Evolutionary conservation across 2,113 vertebrate species (phyloP), one percentile per base, ranked within the genome.

Genomic region (Erinaceus europaeus): DNA sequence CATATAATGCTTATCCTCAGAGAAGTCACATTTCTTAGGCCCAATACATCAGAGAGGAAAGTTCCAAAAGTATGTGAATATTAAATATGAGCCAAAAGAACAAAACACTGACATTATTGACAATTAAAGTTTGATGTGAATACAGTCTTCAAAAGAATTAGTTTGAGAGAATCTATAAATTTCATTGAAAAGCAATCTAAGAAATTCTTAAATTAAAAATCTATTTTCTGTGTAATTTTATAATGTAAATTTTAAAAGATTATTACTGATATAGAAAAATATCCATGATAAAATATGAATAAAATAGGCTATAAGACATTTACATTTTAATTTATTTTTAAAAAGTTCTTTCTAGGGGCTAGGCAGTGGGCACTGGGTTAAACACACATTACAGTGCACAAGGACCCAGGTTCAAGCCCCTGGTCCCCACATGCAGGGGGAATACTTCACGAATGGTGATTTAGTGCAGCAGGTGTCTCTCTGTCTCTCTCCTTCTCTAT

Each of bases 11-110:
- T 93, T 95, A 64, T 81, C 27, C 42, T 72, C 8, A 90, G 0
- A 42, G 90, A 93, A 86, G 86, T 38, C 78, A 87, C 76, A 59
- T 81, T 92, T 88, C 59, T 69, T 78, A 80, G 61, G 40, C 34
- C 62, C 73, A 93, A 83, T 55, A 64, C 46, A 85, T 10, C 77
- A 91, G 71, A 79, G 52, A 62, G 50, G 79, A 86, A 81, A 32
- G 48, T 73, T 88, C 89, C 64, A 87, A 64, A 93, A 94, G 62
- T 76, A 80, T 74, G 83, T 76, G 94, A 91, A 80, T 85, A 94
- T 59, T 93, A 86, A 90, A 67, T 81, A 86, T 46, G 64, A 90
- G 83, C 40, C 86, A 86, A 93, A 88, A 93, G 73, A 94, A 90
- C 52, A 91, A 89, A 93, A 68, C 57, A 91, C 90, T 88, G 77